Evolutionary conservation across 2,888 invertebrate species (phyloP).

Genomic region (Protonemura montana): DNA sequence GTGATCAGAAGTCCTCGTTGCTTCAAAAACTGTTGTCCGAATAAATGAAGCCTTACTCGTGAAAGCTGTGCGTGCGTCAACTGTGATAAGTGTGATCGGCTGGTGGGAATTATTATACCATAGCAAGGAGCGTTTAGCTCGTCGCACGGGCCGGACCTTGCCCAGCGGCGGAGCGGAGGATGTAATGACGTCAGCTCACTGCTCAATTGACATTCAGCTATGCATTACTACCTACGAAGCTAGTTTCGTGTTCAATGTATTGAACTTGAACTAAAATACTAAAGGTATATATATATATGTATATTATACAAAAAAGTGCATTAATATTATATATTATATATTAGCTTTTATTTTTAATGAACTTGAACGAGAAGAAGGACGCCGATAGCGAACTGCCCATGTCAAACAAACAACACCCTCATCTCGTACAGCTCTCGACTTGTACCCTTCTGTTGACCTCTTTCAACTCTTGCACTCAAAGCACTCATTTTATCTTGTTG

Average conservation of each 20-base stretch:
- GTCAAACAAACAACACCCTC: slow-evolving; percentile 2
- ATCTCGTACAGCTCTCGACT: slow-evolving; percentile 10
- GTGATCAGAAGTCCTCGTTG: slow-evolving; percentile 81
- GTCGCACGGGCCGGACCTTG: not conserved
- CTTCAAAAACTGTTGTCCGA: slow-evolving; percentile 87
- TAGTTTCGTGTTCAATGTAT: slow-evolving; percentile 14
- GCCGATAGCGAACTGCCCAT: slow-evolving; percentile 2
- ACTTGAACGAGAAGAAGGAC: slow-evolving; percentile 42
- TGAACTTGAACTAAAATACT: slow-evolving; percentile 45
- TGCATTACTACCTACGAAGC: not conserved
- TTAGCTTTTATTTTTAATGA: slow-evolving; percentile 47
- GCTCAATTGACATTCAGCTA: slow-evolving; percentile 14
- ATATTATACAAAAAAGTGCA: slow-evolving; percentile 48
- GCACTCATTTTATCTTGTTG: not conserved
- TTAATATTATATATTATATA: slow-evolving; percentile 48
- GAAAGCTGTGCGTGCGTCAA: slow-evolving; percentile 14
- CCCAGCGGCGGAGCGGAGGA: slow-evolving; percentile 20
- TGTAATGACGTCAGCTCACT: slow-evolving; percentile 21
- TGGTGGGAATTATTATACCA: not conserved
- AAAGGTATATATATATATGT: slow-evolving; percentile 41
- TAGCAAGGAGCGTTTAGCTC: not conserved
- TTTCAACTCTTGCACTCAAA: not conserved
- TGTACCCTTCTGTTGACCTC: slow-evolving; percentile 24
- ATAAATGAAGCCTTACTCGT: slow-evolving; percentile 59
- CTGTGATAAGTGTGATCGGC: slow-evolving; percentile 37